Percentiles rank a stretch among this genome's conserved stretches.
Conservation (phyloP, 2,888 invertebrate species). For the Lasioglossum villosulum region DNA sequence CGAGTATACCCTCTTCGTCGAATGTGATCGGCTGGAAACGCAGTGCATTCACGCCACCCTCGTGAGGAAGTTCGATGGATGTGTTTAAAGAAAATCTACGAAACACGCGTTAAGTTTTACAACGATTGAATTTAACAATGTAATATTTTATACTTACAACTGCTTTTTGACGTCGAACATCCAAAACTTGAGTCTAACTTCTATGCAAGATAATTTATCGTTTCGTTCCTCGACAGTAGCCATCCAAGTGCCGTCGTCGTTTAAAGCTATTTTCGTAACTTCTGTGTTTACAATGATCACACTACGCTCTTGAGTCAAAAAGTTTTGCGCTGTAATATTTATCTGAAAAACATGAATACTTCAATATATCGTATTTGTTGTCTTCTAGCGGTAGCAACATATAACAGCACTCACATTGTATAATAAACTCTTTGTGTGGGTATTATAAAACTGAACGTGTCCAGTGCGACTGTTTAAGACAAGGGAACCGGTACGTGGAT, state of each 20-base stretch:
- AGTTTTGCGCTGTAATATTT: constrained; percentile 90
- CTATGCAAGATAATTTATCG: constrained; percentile 86
- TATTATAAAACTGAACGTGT: constrained; percentile 91
- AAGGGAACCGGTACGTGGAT: constrained; percentile 88
- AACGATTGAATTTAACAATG: background rate
- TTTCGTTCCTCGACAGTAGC: constrained; percentile 89
- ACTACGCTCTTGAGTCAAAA: constrained; percentile 87
- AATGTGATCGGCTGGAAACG: constrained; percentile 86
- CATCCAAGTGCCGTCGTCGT: constrained; percentile 89
- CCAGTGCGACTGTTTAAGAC: constrained; percentile 91
- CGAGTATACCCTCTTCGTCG: constrained; percentile 84
- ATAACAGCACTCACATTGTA: constrained; percentile 87
- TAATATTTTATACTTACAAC: constrained; percentile 84
- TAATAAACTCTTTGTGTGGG: constrained; percentile 87
- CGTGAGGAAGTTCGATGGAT: constrained; percentile 90
- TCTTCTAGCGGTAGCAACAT: background rate
- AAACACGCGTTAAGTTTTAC: constrained; percentile 41
- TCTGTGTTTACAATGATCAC: constrained; percentile 88
- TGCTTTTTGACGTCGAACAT: constrained; percentile 86
- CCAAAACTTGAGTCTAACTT: constrained; percentile 92
- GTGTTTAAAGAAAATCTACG: constrained; percentile 90
- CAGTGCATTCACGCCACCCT: constrained; percentile 86
- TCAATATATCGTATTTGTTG: background rate
- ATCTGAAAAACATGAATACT: constrained; percentile 83
- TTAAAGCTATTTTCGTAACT: constrained; percentile 89